Evolutionary conservation across 2,797 vertebrate species (phyloP), one percentile per base, ranked within the genome.

Genomic region (Pogonophryne albipinna): DNA sequence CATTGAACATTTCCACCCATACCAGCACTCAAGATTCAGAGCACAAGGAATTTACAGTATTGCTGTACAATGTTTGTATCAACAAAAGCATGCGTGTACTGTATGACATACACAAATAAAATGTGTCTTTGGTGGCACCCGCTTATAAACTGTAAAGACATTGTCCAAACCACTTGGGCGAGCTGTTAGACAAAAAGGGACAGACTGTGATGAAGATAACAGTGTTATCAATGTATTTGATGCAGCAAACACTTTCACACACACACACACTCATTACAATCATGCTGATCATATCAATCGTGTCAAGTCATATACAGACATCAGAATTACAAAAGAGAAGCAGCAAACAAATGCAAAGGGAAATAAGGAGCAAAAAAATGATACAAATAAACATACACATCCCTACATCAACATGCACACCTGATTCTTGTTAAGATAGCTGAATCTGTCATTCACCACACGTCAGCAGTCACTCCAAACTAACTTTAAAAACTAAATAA

Each of bases 51-150:
- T 74, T 78, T 95, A 96, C 93, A 96, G 94, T 97, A 97, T 96
- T 97, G 96, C 95, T 95, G 94, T 93, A 89, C 93, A 94, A 83
- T 71, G 74, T 95, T 85, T 66, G 17, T 60, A 58, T 55, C 50
- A 70, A 74, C 85, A 91, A 95, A 92, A 38, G 34, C 1, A 8
- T 38, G 34, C 34, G 92, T 87, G 89, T 84, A 92, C 27, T 51
- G 46, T 51, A 94, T 67, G 31, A 74, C 87, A 91, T 93, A 77
- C 57, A 80, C 55, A 83, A 80, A 78, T 85, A 93, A 94, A 93
- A 93, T 89, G 91, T 89, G 93, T 95, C 96, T 98, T 98, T 98
- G 96, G 96, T 97, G 96, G 95, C 93, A 91, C 71, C 79, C 77
- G 79, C 75, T 74, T 82, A 80, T 46, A 72, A 87, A 88, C 63